Percentiles rank a stretch among this genome's conserved stretches.
phyloP scores from a whole-genome alignment of 2,113 vertebrate genomes.

The Dromas ardeola region DNA sequence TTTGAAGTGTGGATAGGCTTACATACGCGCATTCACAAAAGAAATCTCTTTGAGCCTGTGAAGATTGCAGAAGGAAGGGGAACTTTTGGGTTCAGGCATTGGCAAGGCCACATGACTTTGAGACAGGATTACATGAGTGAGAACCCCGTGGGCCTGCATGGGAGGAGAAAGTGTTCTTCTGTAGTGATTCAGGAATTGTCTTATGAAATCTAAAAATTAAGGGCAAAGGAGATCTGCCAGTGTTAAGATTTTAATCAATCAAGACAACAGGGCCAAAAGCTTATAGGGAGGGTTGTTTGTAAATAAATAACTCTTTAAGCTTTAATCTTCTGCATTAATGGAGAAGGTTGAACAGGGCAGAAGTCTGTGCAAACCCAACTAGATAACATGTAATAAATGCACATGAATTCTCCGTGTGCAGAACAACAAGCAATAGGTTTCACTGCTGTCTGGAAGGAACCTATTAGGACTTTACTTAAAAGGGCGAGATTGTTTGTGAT shows the following conservation, averaged over 20 bases:
- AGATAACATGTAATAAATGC: not conserved
- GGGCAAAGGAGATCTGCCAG: not conserved
- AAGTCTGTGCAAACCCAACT: not conserved
- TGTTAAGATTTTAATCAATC: not conserved
- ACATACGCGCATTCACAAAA: not conserved
- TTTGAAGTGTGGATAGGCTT: not conserved
- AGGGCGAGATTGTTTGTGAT: not conserved
- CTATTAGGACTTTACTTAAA: not conserved
- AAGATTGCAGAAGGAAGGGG: not conserved
- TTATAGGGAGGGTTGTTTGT: not conserved
- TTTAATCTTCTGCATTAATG: too few species aligned
- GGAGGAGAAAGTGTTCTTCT: not conserved
- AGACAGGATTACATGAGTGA: not conserved
- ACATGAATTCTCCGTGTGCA: rapidly evolving
- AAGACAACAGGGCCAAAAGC: not conserved
- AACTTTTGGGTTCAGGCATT: not conserved
- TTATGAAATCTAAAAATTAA: not conserved
- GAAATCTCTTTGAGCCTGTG: not conserved
- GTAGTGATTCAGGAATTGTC: not conserved
- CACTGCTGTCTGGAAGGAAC: not conserved
- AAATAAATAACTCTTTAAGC: not conserved
- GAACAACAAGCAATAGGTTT: not conserved
- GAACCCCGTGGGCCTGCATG: not conserved
- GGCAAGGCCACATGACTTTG: rapidly evolving
- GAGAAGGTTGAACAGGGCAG: not conserved